Evolutionary conservation across 2,888 invertebrate genomes (phyloP), one percentile per base, ranked within the genome.

Genomic region (Notodonta ziczac): DNA sequence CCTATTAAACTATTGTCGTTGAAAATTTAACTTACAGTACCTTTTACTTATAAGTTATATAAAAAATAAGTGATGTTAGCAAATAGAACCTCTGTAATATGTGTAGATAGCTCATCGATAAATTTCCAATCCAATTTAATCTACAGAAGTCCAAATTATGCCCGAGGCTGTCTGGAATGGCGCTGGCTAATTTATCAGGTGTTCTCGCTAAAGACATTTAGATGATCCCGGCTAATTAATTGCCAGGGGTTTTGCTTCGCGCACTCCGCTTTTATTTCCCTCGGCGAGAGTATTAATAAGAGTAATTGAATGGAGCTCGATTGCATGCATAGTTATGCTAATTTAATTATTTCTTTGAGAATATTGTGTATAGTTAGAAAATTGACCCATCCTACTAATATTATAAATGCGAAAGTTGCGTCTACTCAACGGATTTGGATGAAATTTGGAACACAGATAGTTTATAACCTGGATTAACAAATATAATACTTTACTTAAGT

Each of bases 211-310:
- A 69, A 64, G 67, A 74, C 66, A 66, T 78, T 78, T 60, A 69
- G 66, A 74, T 78, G 69, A 80, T 80, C 76, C 71, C 61, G 58
- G 67, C 66, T 80, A 77, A 81, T 80, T 74, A 77, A 81, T 80
- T 77, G 69, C 63, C 58, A 57, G 57, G 65, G 67, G 71, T 72
- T 73, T 66, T 57, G 67, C 58, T 62, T 63, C 70, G 64, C 67
- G 61, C 65, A 68, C 59, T 60, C 46, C 62, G 44, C 54, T 44
- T 58, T 67, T 67, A 73, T 66, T 61, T 62, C 61, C 35, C 64
- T 46, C 52, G 40, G 40, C 64, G 66, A 64, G 67, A 62, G 66
- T 63, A 71, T 67, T 71, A 63, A 64, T 67, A 70, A 67, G 58
- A 53, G 56, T 60, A 61, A 63, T 71, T 59, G 69, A 60, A 52